Conservation (phyloP, 2,113 vertebrate species). For the Chloroceryle aenea region DNA sequence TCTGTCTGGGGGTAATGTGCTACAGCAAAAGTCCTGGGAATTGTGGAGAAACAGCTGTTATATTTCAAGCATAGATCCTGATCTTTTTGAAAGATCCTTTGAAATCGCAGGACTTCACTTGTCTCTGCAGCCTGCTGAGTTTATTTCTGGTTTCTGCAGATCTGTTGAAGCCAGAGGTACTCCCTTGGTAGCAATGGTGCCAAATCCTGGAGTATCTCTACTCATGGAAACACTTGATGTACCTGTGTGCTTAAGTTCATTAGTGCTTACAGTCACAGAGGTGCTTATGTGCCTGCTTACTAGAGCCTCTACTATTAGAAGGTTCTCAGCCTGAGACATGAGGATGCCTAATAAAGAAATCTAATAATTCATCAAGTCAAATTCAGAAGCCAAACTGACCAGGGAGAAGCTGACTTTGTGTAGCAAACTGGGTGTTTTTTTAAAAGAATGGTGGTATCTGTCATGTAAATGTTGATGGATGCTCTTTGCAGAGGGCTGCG, state of each 20-base stretch:
- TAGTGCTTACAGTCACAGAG: accelerated
- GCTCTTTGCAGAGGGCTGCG: not conserved
- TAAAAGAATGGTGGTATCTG: accelerated
- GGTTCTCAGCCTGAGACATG: not conserved
- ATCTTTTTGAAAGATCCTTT: not conserved
- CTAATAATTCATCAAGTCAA: not conserved
- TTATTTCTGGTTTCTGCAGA: not conserved
- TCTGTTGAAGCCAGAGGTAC: not conserved
- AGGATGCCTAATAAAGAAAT: not conserved
- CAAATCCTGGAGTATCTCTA: not conserved
- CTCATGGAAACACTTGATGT: not conserved
- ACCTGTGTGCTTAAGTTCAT: not conserved
- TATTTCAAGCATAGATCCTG: not conserved
- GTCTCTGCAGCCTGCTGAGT: not conserved
- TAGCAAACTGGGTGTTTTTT: not conserved
- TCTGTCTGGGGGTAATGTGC: not conserved
- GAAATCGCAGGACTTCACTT: not conserved
- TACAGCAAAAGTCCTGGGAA: not conserved
- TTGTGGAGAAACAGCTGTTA: not conserved
- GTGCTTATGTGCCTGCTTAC: not conserved
- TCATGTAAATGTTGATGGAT: accelerated
- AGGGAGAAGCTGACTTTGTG: not conserved
- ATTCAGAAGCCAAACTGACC: not conserved
- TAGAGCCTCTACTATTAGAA: not conserved
- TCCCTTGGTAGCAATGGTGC: not conserved